phyloP scores from a whole-genome alignment of 2,113 vertebrate species.

The Mixornis gularis region DNA sequence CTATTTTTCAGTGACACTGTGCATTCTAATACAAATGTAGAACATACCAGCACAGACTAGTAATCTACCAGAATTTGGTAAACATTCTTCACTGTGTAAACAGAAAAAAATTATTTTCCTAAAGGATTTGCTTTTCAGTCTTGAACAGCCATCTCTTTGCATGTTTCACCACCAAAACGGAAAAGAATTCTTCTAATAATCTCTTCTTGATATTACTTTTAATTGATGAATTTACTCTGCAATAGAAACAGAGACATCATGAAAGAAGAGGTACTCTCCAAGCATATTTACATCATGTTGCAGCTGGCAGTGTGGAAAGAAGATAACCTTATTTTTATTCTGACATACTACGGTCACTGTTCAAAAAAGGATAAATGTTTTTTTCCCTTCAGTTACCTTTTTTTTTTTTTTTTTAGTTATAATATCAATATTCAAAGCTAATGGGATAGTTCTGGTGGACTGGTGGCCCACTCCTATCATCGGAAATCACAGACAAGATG shows the following conservation, averaged over 20 bases:
- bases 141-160: not conserved
- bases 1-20: not conserved
- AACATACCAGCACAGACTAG: not conserved
- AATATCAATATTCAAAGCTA: not conserved
- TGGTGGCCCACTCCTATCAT: not conserved
- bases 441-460: not conserved
- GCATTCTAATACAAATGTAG: not conserved
- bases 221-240: not conserved
- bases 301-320: not conserved
- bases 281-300: not conserved
- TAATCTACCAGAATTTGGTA: not conserved
- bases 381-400: not conserved
- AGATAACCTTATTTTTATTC: not conserved
- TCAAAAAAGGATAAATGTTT: not conserved
- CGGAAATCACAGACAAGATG: accelerated
- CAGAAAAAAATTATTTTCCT: not conserved
- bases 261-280: not conserved
- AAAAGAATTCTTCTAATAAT: not conserved
- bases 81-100: not conserved
- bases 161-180: not conserved
- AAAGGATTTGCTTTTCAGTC: not conserved
- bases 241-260: accelerated
- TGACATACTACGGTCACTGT: not conserved
- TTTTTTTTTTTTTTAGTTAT: not conserved
- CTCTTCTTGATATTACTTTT: not conserved